Evolutionary conservation across 2,797 vertebrate species (phyloP).

Genomic region (Paedocypris micromegethes): DNA sequence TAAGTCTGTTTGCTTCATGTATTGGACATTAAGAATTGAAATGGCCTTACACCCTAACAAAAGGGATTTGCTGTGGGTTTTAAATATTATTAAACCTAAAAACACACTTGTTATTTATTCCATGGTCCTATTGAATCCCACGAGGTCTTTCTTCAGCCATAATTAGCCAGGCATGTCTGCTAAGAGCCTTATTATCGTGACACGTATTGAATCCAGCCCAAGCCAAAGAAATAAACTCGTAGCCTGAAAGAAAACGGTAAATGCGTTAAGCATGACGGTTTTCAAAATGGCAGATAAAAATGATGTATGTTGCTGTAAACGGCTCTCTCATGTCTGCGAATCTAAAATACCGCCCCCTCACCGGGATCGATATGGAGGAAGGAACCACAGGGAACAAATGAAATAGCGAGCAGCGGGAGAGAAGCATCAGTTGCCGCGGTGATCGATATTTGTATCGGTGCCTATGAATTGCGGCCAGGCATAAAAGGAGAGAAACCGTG

Average conservation of each 20-base stretch:
- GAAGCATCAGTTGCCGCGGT: constrained; percentile 48
- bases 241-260: not conserved
- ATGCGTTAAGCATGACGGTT: constrained; percentile 4
- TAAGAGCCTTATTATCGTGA: constrained; percentile 1
- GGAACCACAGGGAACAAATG: constrained; percentile 43
- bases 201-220: not conserved
- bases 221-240: constrained; percentile 10
- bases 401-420: constrained; percentile 53
- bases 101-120: too few relatives aligned
- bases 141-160: too few relatives aligned
- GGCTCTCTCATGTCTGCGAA: constrained; percentile 41
- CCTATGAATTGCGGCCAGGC: constrained; percentile 55
- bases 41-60: too few relatives aligned
- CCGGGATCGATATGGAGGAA: constrained; percentile 55
- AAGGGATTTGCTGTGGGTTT: too few relatives aligned
- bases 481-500: constrained; percentile 55
- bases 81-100: too few relatives aligned
- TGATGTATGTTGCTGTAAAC: constrained; percentile 31
- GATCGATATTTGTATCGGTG: constrained; percentile 59
- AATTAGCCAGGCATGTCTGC: constrained; percentile 2
- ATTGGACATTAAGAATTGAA: too few relatives aligned
- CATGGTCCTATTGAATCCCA: too few relatives aligned
- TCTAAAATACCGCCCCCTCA: constrained; percentile 40
- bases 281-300: constrained; percentile 27
- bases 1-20: too few relatives aligned